Percentiles rank a stretch among this genome's conserved stretches.
phyloP scores from a whole-genome alignment of 2,113 vertebrate species.

The Muntiacus muntjak region DNA sequence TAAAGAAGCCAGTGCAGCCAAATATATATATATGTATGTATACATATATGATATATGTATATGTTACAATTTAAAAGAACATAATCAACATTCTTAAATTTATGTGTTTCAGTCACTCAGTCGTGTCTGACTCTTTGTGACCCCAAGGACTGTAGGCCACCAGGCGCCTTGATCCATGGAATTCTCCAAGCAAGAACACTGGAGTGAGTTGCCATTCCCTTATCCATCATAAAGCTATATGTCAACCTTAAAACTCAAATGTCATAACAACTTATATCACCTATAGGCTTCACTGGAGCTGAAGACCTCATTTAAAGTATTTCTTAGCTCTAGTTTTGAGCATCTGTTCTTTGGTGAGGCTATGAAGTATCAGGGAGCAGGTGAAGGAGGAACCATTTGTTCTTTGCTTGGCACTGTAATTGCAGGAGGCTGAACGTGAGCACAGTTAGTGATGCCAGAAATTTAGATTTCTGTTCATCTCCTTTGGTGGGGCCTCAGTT shows the following conservation, averaged over 20 bases:
- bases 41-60: neutral
- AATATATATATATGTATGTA: neutral
- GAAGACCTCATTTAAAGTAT: neutral
- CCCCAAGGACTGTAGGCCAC: neutral
- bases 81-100: neutral
- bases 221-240: neutral
- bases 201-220: neutral
- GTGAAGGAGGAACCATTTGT: neutral
- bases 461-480: neutral
- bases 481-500: neutral
- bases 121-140: neutral
- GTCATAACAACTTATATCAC: neutral
- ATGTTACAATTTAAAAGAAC: neutral
- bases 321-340: neutral
- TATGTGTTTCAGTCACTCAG: neutral
- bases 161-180: neutral
- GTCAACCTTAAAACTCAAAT: neutral
- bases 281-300: neutral
- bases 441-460: neutral
- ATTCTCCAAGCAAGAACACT: neutral
- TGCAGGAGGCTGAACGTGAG: neutral
- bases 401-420: neutral
- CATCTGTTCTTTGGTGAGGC: neutral
- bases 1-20: neutral
- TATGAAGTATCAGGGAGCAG: neutral